Conservation (phyloP, 2,113 vertebrate species). For the Canis aureus region DNA sequence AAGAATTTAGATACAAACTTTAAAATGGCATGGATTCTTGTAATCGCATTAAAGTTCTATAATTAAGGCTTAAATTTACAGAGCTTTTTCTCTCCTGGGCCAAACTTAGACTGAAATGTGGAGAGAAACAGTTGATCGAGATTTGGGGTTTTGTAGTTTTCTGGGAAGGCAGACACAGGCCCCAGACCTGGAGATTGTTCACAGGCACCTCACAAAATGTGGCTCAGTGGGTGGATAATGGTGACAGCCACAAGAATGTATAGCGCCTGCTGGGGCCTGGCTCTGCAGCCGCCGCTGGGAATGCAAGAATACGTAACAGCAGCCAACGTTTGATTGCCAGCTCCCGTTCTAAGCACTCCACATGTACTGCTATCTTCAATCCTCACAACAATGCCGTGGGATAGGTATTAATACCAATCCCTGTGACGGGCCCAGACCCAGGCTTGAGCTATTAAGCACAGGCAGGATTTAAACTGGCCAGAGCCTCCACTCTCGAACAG, state of each 20-base stretch:
- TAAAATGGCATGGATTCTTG: neutral
- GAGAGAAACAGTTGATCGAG: neutral
- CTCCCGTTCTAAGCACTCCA: neutral
- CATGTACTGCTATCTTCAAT: neutral
- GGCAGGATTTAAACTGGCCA: neutral
- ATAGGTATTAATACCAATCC: neutral
- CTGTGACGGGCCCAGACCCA: too few relatives aligned
- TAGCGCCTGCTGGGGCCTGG: neutral
- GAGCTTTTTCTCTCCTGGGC: neutral
- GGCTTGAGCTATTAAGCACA: neutral
- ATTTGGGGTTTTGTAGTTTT: neutral
- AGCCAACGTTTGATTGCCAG: neutral
- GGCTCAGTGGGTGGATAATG: neutral
- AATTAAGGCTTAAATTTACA: neutral
- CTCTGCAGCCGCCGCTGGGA: accelerated
- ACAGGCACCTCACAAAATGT: neutral
- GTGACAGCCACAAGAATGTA: neutral
- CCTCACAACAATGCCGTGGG: neutral
- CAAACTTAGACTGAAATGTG: neutral
- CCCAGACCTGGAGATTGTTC: neutral
- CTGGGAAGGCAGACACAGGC: neutral
- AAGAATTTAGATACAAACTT: neutral
- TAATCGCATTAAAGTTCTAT: neutral
- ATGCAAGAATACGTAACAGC: neutral
- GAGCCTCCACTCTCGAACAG: neutral